Conservation (phyloP, 1,140 invertebrate species). For the Philopotamus ludificatus region DNA sequence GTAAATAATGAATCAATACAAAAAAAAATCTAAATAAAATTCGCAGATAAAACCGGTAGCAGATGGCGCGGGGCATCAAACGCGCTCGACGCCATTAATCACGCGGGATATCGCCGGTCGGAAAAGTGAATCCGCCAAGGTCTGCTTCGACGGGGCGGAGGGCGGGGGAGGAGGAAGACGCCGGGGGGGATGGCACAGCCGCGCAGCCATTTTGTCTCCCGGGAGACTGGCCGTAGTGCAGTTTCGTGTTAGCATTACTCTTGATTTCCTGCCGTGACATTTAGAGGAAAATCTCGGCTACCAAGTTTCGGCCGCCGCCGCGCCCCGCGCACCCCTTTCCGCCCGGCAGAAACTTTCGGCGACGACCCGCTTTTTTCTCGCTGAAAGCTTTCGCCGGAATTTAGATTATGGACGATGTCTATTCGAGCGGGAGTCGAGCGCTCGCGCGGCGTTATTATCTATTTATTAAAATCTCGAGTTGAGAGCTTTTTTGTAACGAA, state of each 20-base stretch:
- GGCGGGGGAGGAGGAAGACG: not conserved
- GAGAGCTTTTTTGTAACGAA: conserved; percentile 4
- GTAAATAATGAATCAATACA: no score
- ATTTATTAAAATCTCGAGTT: conserved; percentile 19
- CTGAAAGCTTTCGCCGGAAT: conserved; percentile 39
- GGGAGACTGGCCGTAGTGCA: conserved; percentile 48
- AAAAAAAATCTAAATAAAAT: no score
- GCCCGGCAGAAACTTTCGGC: not conserved
- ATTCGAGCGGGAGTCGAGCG: conserved; percentile 11
- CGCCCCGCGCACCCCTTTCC: conserved; percentile 25
- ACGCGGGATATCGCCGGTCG: not conserved
- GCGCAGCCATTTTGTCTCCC: conserved; percentile 46
- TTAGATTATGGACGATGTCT: conserved; percentile 27
- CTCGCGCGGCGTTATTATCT: conserved; percentile 12
- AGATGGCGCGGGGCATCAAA: no score
- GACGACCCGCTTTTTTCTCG: conserved; percentile 37
- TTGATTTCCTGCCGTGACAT: conserved; percentile 50
- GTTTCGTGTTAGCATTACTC: conserved; percentile 53
- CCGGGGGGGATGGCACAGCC: not conserved
- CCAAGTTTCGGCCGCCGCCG: conserved; percentile 17
- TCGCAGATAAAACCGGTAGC: no score
- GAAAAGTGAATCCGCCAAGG: conserved; percentile 2
- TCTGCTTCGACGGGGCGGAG: not conserved
- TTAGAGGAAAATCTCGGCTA: conserved; percentile 30
- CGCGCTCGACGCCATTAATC: no score